phyloP scores from a whole-genome alignment of 2,888 invertebrate species.

The Synergus itoensis region DNA sequence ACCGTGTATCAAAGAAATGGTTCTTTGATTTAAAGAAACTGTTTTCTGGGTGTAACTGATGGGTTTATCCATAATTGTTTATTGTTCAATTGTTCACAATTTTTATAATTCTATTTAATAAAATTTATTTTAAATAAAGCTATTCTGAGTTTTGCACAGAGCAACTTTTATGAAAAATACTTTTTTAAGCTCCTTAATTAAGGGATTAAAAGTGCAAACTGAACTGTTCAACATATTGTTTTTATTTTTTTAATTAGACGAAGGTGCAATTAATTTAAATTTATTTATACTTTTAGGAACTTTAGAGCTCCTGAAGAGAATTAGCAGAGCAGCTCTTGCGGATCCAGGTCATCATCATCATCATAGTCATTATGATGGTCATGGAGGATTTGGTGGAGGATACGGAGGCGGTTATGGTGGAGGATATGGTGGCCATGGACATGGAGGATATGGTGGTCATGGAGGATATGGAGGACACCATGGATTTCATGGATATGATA shows the following conservation, averaged over 20 bases:
- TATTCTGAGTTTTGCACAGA: no score
- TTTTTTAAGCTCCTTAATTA: no score
- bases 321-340: neutral
- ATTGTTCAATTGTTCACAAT: no score
- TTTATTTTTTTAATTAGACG: no score
- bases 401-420: constrained; percentile 43
- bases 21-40: no score
- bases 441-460: constrained; percentile 51
- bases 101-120: no score
- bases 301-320: neutral
- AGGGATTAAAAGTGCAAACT: no score
- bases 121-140: no score
- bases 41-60: neutral
- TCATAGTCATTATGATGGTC: constrained; percentile 42
- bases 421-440: constrained; percentile 43
- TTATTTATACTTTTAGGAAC: neutral
- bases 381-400: constrained; percentile 42
- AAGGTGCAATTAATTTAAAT: neutral
- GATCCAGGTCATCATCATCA: constrained; percentile 6
- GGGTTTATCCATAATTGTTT: no score
- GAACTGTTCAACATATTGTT: no score
- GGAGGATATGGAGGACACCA: constrained; percentile 57
- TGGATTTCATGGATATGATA: constrained; percentile 52
- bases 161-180: no score
- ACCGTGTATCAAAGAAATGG: no score